A percentile compares a stretch with the other conserved stretches of the same genome.
Conservation (phyloP, 2,888 invertebrate genomes). For the Megamerina dolium region DNA sequence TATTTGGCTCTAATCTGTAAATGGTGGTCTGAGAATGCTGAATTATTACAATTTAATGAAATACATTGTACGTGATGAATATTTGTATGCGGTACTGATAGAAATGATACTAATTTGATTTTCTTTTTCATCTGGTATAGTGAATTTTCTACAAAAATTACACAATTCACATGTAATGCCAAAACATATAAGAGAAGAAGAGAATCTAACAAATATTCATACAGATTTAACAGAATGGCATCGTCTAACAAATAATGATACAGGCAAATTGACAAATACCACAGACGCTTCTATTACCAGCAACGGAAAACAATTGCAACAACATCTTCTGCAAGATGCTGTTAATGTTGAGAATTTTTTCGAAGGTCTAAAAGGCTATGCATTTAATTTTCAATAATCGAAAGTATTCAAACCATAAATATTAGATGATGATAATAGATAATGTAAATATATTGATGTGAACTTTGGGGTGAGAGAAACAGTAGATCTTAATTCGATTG, state of each 20-base stretch:
- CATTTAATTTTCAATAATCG: slow-evolving; percentile 26
- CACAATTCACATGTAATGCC: slow-evolving; percentile 38
- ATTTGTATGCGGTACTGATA: too few relatives aligned
- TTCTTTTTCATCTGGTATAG: too few relatives aligned
- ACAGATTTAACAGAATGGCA: slow-evolving; percentile 35
- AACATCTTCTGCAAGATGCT: slow-evolving; percentile 17
- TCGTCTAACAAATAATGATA: slow-evolving; percentile 24
- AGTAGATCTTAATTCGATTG: too few relatives aligned
- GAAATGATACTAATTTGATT: too few relatives aligned
- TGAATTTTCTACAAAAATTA: slow-evolving; percentile 35
- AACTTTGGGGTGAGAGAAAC: too few relatives aligned
- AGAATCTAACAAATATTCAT: slow-evolving; percentile 23
- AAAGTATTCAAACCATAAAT: too few relatives aligned
- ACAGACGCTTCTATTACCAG: slow-evolving; percentile 4
- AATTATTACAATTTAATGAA: slow-evolving; percentile 30
- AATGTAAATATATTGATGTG: too few relatives aligned
- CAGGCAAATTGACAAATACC: slow-evolving; percentile 12
- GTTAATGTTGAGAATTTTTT: slow-evolving; percentile 24
- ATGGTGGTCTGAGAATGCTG: slow-evolving; percentile 36
- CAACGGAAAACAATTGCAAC: slow-evolving; percentile 14
- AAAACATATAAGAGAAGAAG: slow-evolving; percentile 27
- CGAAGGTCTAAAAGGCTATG: slow-evolving; percentile 26
- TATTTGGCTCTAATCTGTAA: slow-evolving; percentile 37
- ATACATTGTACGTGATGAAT: slow-evolving; percentile 36
- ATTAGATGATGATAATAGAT: too few relatives aligned